A percentile compares a stretch with the other conserved stretches of the same genome.
Evolutionary conservation across 2,113 vertebrate species (phyloP).

Genomic region (Solea solea): DNA sequence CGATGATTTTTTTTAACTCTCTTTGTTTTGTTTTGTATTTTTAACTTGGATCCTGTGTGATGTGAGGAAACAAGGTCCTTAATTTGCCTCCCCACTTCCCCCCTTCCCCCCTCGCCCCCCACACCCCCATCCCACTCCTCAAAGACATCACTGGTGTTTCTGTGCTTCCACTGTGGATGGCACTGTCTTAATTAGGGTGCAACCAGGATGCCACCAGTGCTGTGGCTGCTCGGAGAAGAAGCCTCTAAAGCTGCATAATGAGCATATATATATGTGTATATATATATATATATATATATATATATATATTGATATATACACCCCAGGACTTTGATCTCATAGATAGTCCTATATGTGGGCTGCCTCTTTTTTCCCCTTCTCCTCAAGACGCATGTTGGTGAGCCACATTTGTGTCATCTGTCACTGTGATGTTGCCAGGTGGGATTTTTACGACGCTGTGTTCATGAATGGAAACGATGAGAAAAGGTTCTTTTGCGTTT

Average conservation of each 20-base stretch:
- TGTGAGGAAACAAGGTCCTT: conserved; percentile 3
- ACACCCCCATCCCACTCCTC: no score
- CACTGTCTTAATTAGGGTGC: conserved; percentile 58
- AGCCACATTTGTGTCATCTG: no score
- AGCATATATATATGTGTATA: not conserved
- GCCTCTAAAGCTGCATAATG: conserved; percentile 52
- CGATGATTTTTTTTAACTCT: not conserved
- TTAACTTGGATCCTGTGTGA: not conserved
- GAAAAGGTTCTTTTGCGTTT: not conserved
- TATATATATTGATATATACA: not conserved
- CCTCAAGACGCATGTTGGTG: conserved; percentile 30
- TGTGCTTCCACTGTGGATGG: conserved; percentile 25
- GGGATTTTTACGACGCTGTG: no score
- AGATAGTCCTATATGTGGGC: conserved; percentile 27
- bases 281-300: no score
- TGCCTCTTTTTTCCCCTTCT: not conserved
- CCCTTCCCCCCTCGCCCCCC: no score
- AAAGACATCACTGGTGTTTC: not conserved
- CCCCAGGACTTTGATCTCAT: conserved; percentile 59
- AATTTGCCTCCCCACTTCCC: not conserved
- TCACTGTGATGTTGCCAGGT: no score
- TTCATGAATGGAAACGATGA: not conserved
- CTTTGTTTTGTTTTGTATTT: not conserved
- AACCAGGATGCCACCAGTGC: conserved; percentile 30
- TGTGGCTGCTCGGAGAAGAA: conserved; percentile 15